phyloP scores from a whole-genome alignment of 2,797 vertebrate species.

The Perodicticus potto region DNA sequence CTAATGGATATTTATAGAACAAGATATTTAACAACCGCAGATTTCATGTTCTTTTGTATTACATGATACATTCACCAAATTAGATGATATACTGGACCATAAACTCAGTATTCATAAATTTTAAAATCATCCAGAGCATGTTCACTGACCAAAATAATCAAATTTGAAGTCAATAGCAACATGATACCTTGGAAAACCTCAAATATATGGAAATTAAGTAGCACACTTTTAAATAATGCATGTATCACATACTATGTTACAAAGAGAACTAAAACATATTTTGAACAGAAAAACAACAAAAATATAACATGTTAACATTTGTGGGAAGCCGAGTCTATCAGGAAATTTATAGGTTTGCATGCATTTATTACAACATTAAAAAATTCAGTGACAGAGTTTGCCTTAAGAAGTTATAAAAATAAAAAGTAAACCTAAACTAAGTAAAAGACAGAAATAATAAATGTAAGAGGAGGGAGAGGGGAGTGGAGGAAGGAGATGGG shows the following conservation, averaged over 20 bases:
- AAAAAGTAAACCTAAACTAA: neutral
- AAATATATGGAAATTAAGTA: neutral
- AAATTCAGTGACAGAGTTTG: neutral
- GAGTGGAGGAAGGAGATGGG: too few relatives aligned
- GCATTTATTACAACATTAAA: neutral
- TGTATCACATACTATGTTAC: neutral
- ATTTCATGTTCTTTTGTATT: neutral
- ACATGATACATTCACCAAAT: neutral
- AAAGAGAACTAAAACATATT: neutral
- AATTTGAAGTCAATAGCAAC: neutral
- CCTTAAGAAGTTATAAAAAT: neutral
- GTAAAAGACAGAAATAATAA: neutral
- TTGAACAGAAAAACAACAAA: neutral
- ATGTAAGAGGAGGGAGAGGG: too few relatives aligned
- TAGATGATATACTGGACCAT: neutral
- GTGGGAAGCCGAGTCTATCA: neutral
- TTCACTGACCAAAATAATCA: neutral
- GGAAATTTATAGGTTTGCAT: neutral
- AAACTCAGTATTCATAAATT: neutral
- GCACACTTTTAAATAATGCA: neutral
- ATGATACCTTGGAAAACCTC: neutral
- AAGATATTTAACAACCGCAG: neutral
- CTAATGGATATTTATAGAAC: neutral
- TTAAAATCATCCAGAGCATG: neutral
- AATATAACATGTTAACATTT: neutral